A percentile compares a stretch with the other conserved stretches of the same genome.
phyloP scores from a whole-genome alignment of 2,113 vertebrate genomes.

The Cervus canadensis region DNA sequence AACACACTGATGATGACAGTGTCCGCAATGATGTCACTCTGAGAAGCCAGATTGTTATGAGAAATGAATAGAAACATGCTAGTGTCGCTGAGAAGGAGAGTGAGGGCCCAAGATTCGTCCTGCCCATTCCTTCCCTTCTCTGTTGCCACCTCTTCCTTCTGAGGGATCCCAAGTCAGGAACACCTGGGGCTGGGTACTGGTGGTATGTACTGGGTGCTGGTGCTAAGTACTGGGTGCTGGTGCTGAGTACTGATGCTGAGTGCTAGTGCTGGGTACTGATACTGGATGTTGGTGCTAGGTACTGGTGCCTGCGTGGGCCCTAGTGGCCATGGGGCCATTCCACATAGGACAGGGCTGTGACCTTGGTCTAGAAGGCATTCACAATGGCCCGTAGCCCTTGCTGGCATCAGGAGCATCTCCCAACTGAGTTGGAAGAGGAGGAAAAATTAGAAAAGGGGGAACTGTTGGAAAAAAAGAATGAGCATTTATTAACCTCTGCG shows the following conservation, averaged over 20 bases:
- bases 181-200: neutral
- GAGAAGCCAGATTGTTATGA: neutral
- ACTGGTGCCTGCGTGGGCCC: neutral
- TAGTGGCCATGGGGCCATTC: neutral
- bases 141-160: neutral
- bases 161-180: neutral
- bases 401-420: neutral
- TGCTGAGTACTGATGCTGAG: neutral
- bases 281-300: neutral
- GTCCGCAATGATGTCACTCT: too few species aligned
- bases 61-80: neutral
- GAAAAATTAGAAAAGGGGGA: neutral
- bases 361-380: neutral
- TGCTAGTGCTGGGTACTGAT: neutral
- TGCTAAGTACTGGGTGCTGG: neutral
- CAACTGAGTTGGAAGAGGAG: neutral
- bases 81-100: neutral
- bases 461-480: neutral
- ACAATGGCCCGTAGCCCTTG: rapidly evolving
- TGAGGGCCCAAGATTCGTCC: neutral
- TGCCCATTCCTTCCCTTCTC: neutral
- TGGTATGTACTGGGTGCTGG: neutral
- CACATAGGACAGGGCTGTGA: neutral
- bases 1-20: rapidly evolving
- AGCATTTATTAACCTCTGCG: rapidly evolving